Evolutionary conservation across 1,140 invertebrate species (phyloP), one percentile per base, ranked within the genome.

Genomic region (Agrypnia vestita): DNA sequence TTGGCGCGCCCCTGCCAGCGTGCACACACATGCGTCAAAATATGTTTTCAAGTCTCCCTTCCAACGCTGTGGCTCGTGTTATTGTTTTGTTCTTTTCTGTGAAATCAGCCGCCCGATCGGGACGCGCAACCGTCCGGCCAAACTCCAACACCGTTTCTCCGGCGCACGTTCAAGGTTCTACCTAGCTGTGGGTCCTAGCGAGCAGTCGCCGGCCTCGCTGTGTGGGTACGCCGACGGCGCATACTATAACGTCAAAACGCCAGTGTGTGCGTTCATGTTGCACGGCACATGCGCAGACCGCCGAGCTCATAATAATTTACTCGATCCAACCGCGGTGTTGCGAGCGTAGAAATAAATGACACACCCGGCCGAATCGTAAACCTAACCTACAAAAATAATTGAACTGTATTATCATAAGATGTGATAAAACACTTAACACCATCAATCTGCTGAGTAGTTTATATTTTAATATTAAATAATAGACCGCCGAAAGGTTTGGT

Each of bases 121-220:
- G 25, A 35, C 25, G 1, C 61, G 61, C 21, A 59, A 59, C 17
- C 55, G 17, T 0, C 55, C 55, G 11, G 12, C 55, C 17, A 59
- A 59, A 59, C 21, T 49, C 25, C 51, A 19, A 49, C 12, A 61
- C 56, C 44, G 56, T 47, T 59, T 47, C 73, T 44, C 56, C 55
- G 59, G 61, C 73, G 73, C 73, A 76, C 73, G 73, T 76, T 76
- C 73, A 76, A 76, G 73, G 73, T 35, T 55, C 73, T 62, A 76
- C 73, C 73, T 62, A 76, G 55, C 73, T 19, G 47, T 6, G 10
- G 46, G 56, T 35, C n/a, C 21, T 53, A 25, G 35, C 69, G 19
- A 53, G 21, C 69, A 15, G n/a, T 56, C 17, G 17, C 53, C n/a
- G 4, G 17, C 53, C n/a, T 8, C 17, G 3, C 53, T 56, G 17